Base-by-base conservation (phyloP, 1,140 invertebrate genomes). In the Brachionus calyciflorus region DNA sequence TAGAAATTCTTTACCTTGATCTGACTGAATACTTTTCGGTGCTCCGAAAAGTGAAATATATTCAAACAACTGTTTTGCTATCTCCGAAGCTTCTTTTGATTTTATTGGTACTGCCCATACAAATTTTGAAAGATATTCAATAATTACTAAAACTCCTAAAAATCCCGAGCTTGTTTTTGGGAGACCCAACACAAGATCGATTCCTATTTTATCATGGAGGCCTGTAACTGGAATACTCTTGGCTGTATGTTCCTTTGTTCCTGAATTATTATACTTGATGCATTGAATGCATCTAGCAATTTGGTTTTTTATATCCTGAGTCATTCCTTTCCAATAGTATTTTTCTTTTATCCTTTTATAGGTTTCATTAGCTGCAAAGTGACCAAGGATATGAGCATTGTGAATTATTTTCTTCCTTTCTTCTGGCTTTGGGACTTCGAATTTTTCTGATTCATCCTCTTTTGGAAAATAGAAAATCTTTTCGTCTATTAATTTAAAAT, bases 1-100 rank as follows among this genome's bases (percentile, higher is more conserved):
- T 7, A 79, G 81, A 78, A 87, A 87, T 55, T 85, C 80, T n/a
- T 83, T 81, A 33, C 82, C 83, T 77, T 84, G 83, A 78, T n/a
- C n/a, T n/a, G n/a, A n/a, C n/a, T n/a, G n/a, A n/a, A n/a, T n/a
- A n/a, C n/a, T n/a, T n/a, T n/a, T 88, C 86, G 84, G 85, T 44
- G 85, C 76, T 24, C 84, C 86, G 70, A 84, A 53, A 4, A 53
- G 9, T 6, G 49, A 53, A 6, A 53, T 53, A 53, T 53, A 53
- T n/a, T 53, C 49, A 53, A 53, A n/a, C n/a, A 53, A 53, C 49
- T 53, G 4, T 19, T 21, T n/a, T 6, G 24, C 17, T 28, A 57
- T 57, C 17, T 57, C 53, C 21, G 3, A 9, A 6, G 53, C 53
- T 3, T 4, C 17, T 57, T 57, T 57, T 33, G 6, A 57, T 21